These are phyloP conservation scores for Dicentrarchus labrax DNA, from an alignment of 2,113 vertebrate species.

Conservation along the genomic window DNA sequence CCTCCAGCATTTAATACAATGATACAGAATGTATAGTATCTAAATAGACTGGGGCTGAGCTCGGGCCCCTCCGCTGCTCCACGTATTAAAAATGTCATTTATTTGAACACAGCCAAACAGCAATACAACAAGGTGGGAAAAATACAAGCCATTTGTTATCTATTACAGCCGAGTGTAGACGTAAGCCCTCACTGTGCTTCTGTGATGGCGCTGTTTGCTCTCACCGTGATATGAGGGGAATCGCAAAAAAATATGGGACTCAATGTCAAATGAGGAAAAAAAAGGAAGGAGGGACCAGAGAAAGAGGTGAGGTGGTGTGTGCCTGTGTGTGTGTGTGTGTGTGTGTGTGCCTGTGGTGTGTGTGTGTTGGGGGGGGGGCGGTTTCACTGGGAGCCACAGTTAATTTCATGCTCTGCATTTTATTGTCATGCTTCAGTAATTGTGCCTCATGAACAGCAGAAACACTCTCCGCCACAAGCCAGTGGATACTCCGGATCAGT, in stretches of 20 bases:
- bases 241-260: slow-evolving; percentile 12
- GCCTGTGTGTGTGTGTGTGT: too few species aligned
- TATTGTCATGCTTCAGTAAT: slow-evolving; percentile 76
- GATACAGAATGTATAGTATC: slow-evolving; percentile 26
- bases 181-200: slow-evolving; percentile 5
- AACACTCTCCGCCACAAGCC: slow-evolving; percentile 16
- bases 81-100: slow-evolving; percentile 38
- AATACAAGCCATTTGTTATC: slow-evolving; percentile 34
- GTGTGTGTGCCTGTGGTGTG: not conserved
- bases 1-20: slow-evolving; percentile 32
- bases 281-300: slow-evolving; percentile 1
- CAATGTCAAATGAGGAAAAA: slow-evolving; percentile 49
- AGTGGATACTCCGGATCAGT: slow-evolving; percentile 8
- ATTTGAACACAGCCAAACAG: slow-evolving; percentile 44
- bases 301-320: not conserved
- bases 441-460: slow-evolving; percentile 38
- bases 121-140: slow-evolving; percentile 29
- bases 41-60: slow-evolving; percentile 33
- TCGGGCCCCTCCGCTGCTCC: not conserved
- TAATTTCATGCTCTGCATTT: slow-evolving; percentile 82
- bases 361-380: slow-evolving; percentile 3
- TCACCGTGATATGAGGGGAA: slow-evolving; percentile 40
- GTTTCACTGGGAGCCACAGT: slow-evolving; percentile 71
- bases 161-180: slow-evolving; percentile 1
- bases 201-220: slow-evolving; percentile 20